These are phyloP conservation scores for Xiphydria camelus DNA, from an alignment of 2,888 invertebrate species.

Conservation along the genomic window DNA sequence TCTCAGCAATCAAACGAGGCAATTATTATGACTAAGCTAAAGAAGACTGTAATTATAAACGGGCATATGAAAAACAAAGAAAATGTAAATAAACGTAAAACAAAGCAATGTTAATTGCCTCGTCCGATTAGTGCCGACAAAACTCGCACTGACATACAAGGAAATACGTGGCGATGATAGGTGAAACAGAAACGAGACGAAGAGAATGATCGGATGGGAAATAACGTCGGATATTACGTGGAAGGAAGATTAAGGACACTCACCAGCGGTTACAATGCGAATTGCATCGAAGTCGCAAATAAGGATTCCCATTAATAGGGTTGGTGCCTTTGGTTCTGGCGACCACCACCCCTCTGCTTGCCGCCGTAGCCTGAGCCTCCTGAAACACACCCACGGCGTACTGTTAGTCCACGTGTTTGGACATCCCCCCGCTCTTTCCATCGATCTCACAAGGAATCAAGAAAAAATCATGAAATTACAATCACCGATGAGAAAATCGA, in stretches of 20 bases:
- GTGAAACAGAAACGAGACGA: background rate
- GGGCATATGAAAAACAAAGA: too few relatives aligned
- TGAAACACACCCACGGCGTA: slow-evolving; percentile 54
- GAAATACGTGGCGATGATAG: background rate
- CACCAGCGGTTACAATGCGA: slow-evolving; percentile 56
- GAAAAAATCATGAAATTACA: slow-evolving; percentile 15
- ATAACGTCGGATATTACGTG: background rate
- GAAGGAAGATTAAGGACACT: slow-evolving; percentile 43
- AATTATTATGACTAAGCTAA: too few relatives aligned
- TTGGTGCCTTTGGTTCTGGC: slow-evolving; percentile 82
- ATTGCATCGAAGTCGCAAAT: slow-evolving; percentile 52
- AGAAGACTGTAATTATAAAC: too few relatives aligned
- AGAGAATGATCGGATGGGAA: background rate
- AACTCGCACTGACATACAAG: too few relatives aligned
- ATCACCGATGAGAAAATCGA: slow-evolving; percentile 15
- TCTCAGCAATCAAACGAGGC: too few relatives aligned
- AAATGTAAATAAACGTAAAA: too few relatives aligned
- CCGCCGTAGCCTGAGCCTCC: slow-evolving; percentile 74
- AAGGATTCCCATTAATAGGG: slow-evolving; percentile 70
- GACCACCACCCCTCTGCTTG: slow-evolving; percentile 76
- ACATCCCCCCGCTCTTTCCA: slow-evolving; percentile 24
- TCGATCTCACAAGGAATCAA: slow-evolving; percentile 10
- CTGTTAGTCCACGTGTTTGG: slow-evolving; percentile 42
- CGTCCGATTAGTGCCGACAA: too few relatives aligned
- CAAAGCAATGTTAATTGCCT: too few relatives aligned